These are phyloP conservation scores for Halisarca cf. caerulea DNA, from an alignment of 37 sponge, comb jelly and placozoan genomes.

Conservation along the genomic window DNA sequence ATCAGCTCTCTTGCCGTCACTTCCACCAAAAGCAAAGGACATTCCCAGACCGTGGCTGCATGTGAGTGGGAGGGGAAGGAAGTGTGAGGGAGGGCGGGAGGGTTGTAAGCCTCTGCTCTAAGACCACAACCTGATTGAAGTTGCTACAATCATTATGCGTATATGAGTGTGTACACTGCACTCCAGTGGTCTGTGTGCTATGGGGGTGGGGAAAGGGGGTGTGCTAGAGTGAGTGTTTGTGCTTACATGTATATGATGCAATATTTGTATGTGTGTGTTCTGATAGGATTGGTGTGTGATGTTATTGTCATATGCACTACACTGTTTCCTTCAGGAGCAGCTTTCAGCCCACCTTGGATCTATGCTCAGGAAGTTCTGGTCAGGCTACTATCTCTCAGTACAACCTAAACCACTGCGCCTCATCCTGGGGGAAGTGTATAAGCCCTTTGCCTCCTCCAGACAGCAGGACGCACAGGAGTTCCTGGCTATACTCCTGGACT, in stretches of 20 bases:
- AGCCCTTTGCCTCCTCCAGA: constrained; percentile 61
- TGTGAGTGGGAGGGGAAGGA: not conserved
- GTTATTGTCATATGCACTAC: not conserved
- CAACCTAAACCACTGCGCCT: constrained; percentile 49
- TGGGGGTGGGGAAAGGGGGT: no score
- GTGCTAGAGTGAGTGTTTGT: no score
- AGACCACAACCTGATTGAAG: no score
- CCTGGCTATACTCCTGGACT: constrained; percentile 69
- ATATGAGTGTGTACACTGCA: no score
- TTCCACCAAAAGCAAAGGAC: not conserved
- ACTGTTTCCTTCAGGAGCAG: constrained; percentile 24
- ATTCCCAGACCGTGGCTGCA: not conserved
- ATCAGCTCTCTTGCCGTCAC: not conserved
- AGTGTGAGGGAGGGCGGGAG: not conserved
- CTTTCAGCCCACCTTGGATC: constrained; percentile 25
- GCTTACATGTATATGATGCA: no score
- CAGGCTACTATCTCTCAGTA: constrained; percentile 50
- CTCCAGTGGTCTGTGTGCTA: no score
- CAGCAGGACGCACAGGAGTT: constrained; percentile 89
- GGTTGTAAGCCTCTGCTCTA: not conserved
- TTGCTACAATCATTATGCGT: no score
- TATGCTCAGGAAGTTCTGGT: constrained; percentile 71
- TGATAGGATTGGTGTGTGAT: no score
- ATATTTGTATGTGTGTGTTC: no score
- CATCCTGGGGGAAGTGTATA: constrained; percentile 53